phyloP scores from a whole-genome alignment of 2,888 invertebrate genomes.

The Torymus tubicola region DNA sequence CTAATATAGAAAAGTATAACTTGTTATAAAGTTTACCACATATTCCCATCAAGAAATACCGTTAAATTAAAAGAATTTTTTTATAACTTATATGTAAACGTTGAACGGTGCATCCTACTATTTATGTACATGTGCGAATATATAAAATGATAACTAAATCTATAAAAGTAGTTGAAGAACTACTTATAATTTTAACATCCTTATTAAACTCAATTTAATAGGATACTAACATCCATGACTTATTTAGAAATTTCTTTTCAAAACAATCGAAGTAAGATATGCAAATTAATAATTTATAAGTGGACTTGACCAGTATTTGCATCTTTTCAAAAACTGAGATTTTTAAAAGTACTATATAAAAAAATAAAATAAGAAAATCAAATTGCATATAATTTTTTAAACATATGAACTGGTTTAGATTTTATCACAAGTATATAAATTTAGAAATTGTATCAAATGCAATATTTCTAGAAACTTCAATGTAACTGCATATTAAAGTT shows the following conservation, averaged over 20 bases:
- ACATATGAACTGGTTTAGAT: too few species aligned
- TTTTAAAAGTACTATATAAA: conserved; percentile 1
- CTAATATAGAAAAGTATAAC: conserved; percentile 11
- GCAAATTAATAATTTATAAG: conserved; percentile 36
- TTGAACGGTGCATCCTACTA: conserved; percentile 4
- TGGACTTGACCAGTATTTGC: conserved; percentile 48
- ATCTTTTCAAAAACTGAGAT: conserved; percentile 24
- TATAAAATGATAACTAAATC: conserved; percentile 33
- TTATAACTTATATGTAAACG: conserved; percentile 26
- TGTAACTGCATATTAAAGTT: neutral
- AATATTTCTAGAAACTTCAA: neutral
- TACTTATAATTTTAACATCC: conserved; percentile 4
- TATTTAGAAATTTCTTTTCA: conserved; percentile 17
- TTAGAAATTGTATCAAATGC: neutral
- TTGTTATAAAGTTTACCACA: conserved; percentile 9
- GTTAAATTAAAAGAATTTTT: conserved; percentile 23
- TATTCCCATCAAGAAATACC: conserved; percentile 26
- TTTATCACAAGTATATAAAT: too few species aligned
- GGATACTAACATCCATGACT: conserved; percentile 46
- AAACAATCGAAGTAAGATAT: conserved; percentile 21
- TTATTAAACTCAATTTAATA: conserved; percentile 1
- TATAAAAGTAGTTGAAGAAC: conserved; percentile 25
- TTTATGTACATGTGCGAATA: neutral
- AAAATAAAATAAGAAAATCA: neutral
- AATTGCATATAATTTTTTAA: too few species aligned